A percentile compares a stretch with the other conserved stretches of the same genome.
These are phyloP conservation scores for Caenorhabditis sulstoni DNA, from an alignment of 2,888 invertebrate species.

Conservation along the genomic window DNA sequence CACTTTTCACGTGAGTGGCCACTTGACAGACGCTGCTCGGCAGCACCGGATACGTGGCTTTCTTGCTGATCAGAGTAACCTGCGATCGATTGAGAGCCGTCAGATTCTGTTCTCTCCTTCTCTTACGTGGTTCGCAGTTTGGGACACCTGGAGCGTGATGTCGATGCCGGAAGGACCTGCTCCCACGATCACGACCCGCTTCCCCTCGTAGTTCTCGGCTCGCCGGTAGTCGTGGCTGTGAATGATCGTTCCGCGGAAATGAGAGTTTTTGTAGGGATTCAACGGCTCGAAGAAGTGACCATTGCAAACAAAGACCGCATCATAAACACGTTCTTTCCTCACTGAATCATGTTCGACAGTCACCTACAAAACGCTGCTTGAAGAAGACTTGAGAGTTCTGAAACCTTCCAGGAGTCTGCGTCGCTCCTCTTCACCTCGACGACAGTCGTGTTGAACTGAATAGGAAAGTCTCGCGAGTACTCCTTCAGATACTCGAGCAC, in stretches of 20 bases:
- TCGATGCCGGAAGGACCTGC: conserved; percentile 92
- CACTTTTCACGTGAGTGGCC: conserved; percentile 68
- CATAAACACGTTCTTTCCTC: conserved; percentile 81
- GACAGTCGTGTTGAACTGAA: conserved; percentile 65
- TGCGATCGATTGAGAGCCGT: too few species aligned
- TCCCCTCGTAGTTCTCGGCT: conserved; percentile 85
- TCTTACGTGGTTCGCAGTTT: conserved; percentile 23
- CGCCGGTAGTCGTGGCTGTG: conserved; percentile 92
- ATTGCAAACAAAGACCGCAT: conserved; percentile 89
- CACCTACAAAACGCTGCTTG: neutral
- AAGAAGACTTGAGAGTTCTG: neutral
- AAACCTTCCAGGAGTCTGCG: conserved; percentile 31
- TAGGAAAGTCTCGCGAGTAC: conserved; percentile 60
- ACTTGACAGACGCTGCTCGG: conserved; percentile 61
- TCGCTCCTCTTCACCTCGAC: conserved; percentile 45
- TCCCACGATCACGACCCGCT: conserved; percentile 88
- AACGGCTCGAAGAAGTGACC: conserved; percentile 82
- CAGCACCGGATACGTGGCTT: conserved; percentile 79
- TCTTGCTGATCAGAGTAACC: conserved; percentile 56
- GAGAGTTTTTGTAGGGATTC: conserved; percentile 55
- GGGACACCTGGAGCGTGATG: conserved; percentile 85
- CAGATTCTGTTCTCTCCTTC: neutral
- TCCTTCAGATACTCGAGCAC: conserved; percentile 68
- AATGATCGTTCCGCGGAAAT: conserved; percentile 83
- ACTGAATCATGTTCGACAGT: neutral